Percentiles rank a stretch among this genome's conserved stretches.
These are phyloP conservation scores for Ochotona princeps DNA, from an alignment of 2,113 vertebrate genomes.

Conservation along the genomic window DNA sequence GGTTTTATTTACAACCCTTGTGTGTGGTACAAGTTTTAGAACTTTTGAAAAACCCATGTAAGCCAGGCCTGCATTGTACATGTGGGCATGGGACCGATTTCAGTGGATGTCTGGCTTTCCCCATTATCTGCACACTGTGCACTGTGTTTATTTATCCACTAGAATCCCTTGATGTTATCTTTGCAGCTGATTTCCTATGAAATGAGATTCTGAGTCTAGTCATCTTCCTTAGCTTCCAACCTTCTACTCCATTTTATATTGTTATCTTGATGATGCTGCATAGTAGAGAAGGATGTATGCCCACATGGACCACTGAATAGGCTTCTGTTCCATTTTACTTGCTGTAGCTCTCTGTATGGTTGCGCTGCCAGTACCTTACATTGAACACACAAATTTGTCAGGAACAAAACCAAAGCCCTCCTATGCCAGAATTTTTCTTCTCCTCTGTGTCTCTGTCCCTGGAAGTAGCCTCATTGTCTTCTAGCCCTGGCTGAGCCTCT, in stretches of 20 bases:
- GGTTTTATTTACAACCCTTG: conserved; percentile 14
- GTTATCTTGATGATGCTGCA: too few relatives aligned
- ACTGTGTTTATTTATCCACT: neutral
- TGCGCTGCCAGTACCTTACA: neutral
- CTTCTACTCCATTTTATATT: neutral
- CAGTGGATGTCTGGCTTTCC: neutral
- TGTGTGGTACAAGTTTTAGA: conserved; percentile 30
- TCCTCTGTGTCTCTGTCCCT: neutral
- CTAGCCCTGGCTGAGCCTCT: neutral
- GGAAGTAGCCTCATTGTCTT: neutral
- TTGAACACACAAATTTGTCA: conserved; percentile 40
- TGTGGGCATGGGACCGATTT: neutral
- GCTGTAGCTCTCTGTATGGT: neutral
- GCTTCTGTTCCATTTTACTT: neutral
- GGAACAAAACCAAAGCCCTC: conserved; percentile 41
- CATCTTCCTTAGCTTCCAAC: neutral
- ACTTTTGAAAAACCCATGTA: conserved; percentile 20
- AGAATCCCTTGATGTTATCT: neutral
- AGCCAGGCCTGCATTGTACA: neutral
- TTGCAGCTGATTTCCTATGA: conserved; percentile 23
- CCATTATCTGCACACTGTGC: neutral
- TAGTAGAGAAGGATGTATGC: too few relatives aligned
- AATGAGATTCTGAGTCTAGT: conserved; percentile 16
- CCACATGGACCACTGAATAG: too few relatives aligned
- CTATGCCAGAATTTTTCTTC: neutral